These are phyloP conservation scores for Globodera rostochiensis DNA, from an alignment of 1,140 invertebrate species.

Conservation along the genomic window DNA sequence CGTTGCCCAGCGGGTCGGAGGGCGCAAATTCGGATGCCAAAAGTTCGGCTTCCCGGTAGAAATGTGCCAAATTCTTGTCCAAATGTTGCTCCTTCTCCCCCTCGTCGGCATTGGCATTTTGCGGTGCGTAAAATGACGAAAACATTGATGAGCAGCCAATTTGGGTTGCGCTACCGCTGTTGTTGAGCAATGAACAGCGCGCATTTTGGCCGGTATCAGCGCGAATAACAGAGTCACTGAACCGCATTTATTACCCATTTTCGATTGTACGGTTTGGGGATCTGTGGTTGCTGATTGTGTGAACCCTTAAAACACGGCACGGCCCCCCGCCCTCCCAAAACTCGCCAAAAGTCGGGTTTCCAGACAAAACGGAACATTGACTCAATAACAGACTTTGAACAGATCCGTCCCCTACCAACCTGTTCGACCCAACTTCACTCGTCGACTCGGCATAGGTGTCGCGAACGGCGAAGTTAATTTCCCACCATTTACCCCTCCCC, in stretches of 20 bases:
- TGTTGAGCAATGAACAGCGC: not conserved
- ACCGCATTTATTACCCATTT: too few relatives aligned
- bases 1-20: not conserved
- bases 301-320: too few relatives aligned
- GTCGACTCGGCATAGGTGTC: not conserved
- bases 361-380: too few relatives aligned
- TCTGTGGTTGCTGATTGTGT: too few relatives aligned
- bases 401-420: not conserved
- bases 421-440: not conserved
- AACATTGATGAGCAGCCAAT: constrained; percentile 20
- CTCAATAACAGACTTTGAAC: too few relatives aligned
- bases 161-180: constrained; percentile 3
- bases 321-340: too few relatives aligned
- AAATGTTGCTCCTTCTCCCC: not conserved
- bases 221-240: too few relatives aligned
- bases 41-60: constrained; percentile 31
- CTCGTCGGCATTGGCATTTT: not conserved
- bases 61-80: constrained; percentile 1
- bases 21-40: constrained; percentile 23
- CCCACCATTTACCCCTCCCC: too few relatives aligned
- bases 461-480: too few relatives aligned
- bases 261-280: too few relatives aligned
- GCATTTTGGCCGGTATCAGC: too few relatives aligned
- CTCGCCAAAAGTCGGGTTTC: too few relatives aligned
- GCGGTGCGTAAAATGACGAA: constrained; percentile 14